A percentile compares a stretch with the other conserved stretches of the same genome.
These are phyloP conservation scores for Romanogobio albipinnatus DNA, from an alignment of 2,113 vertebrate genomes.

Conservation along the genomic window DNA sequence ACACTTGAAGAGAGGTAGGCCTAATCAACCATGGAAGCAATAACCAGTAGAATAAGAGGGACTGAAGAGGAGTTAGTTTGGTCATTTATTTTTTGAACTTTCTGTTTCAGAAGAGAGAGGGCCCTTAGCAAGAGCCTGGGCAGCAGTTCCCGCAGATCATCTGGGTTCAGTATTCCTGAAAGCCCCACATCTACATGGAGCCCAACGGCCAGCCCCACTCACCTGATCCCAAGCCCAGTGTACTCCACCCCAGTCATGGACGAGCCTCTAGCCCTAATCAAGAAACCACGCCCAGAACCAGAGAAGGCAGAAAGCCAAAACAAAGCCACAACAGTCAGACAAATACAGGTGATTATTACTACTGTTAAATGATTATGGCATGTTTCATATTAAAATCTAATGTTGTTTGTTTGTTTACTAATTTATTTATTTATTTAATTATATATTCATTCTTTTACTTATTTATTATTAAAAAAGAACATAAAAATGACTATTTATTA, in stretches of 20 bases:
- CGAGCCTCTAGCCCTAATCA: constrained; percentile 80
- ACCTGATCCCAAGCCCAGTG: constrained; percentile 66
- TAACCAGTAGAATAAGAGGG: background rate
- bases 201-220: constrained; percentile 71
- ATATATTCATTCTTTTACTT: too few species aligned
- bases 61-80: background rate
- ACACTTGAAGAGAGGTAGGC: constrained; percentile 73
- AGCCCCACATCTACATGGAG: constrained; percentile 74
- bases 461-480: too few species aligned
- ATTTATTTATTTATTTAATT: too few species aligned
- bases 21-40: background rate
- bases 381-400: background rate
- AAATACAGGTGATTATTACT: constrained; percentile 72
- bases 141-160: constrained; percentile 62
- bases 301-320: constrained; percentile 65
- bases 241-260: constrained; percentile 76
- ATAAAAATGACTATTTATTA: background rate
- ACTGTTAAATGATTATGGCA: background rate
- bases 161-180: constrained; percentile 62
- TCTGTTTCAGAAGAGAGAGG: constrained; percentile 73
- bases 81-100: background rate
- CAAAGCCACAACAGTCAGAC: constrained; percentile 56
- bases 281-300: constrained; percentile 74
- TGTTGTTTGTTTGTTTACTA: background rate
- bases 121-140: constrained; percentile 67